phyloP scores from a whole-genome alignment of 2,797 vertebrate species.

The Tangara arthus region DNA sequence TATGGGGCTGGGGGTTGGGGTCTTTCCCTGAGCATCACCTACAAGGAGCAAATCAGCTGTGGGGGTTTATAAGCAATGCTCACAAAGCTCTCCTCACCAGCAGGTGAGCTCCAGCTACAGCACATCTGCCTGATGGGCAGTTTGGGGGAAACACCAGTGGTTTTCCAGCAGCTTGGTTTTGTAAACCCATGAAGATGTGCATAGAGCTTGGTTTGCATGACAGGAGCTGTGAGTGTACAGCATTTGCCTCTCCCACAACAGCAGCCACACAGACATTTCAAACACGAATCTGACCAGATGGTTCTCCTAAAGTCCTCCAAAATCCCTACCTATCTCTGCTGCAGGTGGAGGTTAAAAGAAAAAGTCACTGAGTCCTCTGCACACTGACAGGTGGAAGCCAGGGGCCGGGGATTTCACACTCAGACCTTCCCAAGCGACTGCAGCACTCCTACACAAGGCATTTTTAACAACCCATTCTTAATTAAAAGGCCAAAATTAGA shows the following conservation, averaged over 20 bases:
- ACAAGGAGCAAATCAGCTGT: neutral
- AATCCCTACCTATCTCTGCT: neutral
- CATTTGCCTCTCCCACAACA: neutral
- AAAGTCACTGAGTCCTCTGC: neutral
- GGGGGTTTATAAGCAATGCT: neutral
- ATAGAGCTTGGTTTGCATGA: neutral
- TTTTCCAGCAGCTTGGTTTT: neutral
- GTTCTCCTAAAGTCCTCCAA: neutral
- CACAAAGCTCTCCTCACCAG: neutral
- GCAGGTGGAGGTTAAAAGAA: neutral
- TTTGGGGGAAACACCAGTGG: neutral
- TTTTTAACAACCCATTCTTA: neutral
- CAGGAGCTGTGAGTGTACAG: neutral
- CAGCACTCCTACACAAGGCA: neutral
- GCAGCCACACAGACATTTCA: neutral
- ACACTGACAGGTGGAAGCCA: neutral
- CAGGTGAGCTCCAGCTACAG: neutral
- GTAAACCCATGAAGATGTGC: neutral
- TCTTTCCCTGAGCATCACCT: neutral
- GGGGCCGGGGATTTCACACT: neutral
- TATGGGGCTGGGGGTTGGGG: neutral
- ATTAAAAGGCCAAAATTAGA: neutral
- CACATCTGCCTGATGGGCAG: neutral
- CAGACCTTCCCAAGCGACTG: neutral
- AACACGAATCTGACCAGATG: neutral